Evolutionary conservation across 2,113 vertebrate genomes (phyloP).

Genomic region (Pardalotus punctatus): DNA sequence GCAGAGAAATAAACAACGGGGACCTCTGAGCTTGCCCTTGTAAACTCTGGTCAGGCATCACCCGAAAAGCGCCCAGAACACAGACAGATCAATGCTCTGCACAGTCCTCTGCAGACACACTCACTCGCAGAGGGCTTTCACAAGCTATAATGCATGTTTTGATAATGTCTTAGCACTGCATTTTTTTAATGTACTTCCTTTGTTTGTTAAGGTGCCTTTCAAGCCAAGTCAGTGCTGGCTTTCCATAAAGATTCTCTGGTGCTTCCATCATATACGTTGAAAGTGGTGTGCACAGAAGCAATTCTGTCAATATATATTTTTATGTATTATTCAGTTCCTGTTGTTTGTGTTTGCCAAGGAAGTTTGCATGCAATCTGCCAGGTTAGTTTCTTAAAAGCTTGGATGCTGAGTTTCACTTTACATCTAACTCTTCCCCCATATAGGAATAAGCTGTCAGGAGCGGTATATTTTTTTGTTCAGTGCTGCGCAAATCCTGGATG

Average conservation of each 20-base stretch:
- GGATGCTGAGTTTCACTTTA: conserved; percentile 41
- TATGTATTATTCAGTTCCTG: conserved; percentile 38
- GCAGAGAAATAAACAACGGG: conserved; percentile 57
- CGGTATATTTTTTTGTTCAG: not conserved
- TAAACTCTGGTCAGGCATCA: conserved; percentile 36
- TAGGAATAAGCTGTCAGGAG: not conserved
- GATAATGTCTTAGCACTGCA: conserved; percentile 53
- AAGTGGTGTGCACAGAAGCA: not conserved
- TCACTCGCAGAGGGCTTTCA: conserved; percentile 35
- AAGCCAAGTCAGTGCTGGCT: not conserved
- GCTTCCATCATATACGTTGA: not conserved
- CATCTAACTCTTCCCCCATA: not conserved
- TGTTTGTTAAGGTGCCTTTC: conserved; percentile 56
- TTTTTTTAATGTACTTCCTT: conserved; percentile 43
- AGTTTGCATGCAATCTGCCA: not conserved
- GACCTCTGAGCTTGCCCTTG: conserved; percentile 53
- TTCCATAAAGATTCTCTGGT: conserved; percentile 2
- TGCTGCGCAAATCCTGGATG: not conserved
- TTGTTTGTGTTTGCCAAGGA: not conserved
- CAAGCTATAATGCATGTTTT: conserved; percentile 44
- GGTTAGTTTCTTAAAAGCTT: conserved; percentile 36
- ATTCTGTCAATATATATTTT: conserved; percentile 1
- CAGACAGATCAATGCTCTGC: conserved; percentile 61
- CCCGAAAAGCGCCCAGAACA: conserved; percentile 2
- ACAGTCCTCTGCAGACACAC: conserved; percentile 10